Evolutionary conservation across 2,797 vertebrate species (phyloP).

Genomic region (Tadarida brasiliensis): DNA sequence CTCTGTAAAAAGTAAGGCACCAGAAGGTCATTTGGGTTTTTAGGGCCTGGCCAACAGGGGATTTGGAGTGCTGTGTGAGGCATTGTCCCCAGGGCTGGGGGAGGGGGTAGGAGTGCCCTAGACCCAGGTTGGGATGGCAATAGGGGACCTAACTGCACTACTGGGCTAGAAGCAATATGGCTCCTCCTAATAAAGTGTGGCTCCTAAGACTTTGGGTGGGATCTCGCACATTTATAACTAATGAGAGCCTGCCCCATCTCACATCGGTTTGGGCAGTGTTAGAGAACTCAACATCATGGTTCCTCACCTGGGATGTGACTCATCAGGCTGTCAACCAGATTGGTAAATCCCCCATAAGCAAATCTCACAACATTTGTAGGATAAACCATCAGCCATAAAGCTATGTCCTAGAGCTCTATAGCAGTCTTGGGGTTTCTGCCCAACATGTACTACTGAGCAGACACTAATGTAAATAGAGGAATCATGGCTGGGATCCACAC

Average conservation of each 20-base stretch:
- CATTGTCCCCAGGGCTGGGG: neutral
- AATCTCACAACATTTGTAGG: neutral
- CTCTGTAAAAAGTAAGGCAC: neutral
- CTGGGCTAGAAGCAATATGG: neutral
- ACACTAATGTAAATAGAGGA: neutral
- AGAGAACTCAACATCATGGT: neutral
- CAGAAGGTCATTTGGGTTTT: neutral
- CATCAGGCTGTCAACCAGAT: neutral
- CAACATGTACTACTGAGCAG: neutral
- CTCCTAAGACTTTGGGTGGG: neutral
- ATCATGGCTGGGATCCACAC: neutral
- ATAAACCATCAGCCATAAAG: neutral
- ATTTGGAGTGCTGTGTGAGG: neutral
- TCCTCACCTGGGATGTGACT: neutral
- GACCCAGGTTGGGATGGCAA: neutral
- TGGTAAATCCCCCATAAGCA: neutral
- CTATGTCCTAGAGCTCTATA: neutral
- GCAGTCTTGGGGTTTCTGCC: slow-evolving; percentile 7
- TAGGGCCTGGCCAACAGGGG: neutral
- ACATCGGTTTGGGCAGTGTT: neutral
- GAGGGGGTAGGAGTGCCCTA: neutral
- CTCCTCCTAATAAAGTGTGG: neutral
- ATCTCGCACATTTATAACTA: slow-evolving; percentile 15
- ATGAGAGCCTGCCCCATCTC: slow-evolving; percentile 22
- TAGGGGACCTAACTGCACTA: neutral